Base-by-base conservation (phyloP, 2,797 vertebrate genomes). In the Esox lucius region DNA sequence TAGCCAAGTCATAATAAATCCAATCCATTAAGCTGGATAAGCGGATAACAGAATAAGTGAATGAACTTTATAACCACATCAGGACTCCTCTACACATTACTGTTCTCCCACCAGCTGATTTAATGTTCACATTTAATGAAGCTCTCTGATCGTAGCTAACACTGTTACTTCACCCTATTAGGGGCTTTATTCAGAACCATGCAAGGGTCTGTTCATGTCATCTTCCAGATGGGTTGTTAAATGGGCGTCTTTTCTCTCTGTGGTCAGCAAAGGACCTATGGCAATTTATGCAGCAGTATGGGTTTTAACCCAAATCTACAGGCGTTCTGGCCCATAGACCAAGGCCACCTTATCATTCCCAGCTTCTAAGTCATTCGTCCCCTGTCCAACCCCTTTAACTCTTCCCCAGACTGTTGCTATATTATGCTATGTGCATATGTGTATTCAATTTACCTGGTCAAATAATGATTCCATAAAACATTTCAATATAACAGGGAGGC, bases 41-140 rank as follows among this genome's bases (percentile, higher is more conserved):
- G 70, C 75, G 62, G 76, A 72, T 77, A 81, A 79, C 68, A 71
- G 71, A 42, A 68, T 74, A 71, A 82, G 73, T 75, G 62, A 79
- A 85, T 75, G 8, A 71, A 79, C 66, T 69, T 51, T 51, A 51
- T 33, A 19, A 79, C 79, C 74, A 46, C 71, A 81, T 81, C 35
- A 80, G 76, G 71, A 79, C 71, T 48, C 69, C 46, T 56, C 31
- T 56, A 68, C 72, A 70, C 51, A 17, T 70, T 59, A 31, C 66
- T 51, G 8, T 71, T 81, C 82, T 81, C 28, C 74, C 56, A 77
- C 71, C 53, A 76, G 68, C 65, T 75, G 70, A 28, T 71, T 56
- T 61, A 78, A 80, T 83, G 24, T 73, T 78, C 56, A 69, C 65
- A 74, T 31, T 70, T 56, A 70, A 81, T 82, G 74, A 77, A 72